A percentile compares a stretch with the other conserved stretches of the same genome.
Conservation (phyloP, 2,113 vertebrate species). For the Sebastes schlegelii region DNA sequence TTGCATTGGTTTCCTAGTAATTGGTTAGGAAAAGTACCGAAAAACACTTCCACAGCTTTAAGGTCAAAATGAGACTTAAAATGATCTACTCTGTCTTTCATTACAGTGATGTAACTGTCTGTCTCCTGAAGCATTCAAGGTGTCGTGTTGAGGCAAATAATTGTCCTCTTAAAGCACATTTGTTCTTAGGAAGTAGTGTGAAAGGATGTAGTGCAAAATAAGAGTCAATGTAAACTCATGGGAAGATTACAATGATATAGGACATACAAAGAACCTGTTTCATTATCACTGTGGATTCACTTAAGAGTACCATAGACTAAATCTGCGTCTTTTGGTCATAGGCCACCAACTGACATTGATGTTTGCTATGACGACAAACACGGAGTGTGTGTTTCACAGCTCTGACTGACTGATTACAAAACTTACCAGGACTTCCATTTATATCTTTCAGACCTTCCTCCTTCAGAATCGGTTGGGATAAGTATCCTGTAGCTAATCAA, state of each 20-base stretch:
- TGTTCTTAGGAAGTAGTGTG: background rate
- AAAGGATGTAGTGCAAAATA: background rate
- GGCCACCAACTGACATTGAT: background rate
- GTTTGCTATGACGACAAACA: background rate
- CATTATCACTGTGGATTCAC: background rate
- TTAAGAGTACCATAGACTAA: background rate
- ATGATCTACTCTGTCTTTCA: no score
- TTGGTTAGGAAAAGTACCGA: background rate
- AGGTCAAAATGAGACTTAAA: no score
- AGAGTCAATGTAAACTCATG: background rate
- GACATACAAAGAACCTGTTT: background rate
- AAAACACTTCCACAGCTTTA: background rate
- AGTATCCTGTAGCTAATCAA: background rate
- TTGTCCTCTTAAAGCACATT: background rate
- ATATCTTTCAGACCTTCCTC: background rate
- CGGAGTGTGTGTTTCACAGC: background rate
- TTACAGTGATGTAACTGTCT: background rate
- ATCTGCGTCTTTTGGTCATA: background rate
- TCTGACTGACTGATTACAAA: background rate
- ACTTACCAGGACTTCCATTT: background rate
- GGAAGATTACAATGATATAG: background rate
- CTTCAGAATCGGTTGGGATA: background rate
- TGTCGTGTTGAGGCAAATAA: background rate
- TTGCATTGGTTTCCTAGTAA: background rate
- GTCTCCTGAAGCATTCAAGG: background rate